Conservation (phyloP, 2,888 invertebrate species). For the Ennomos quercinarius region DNA sequence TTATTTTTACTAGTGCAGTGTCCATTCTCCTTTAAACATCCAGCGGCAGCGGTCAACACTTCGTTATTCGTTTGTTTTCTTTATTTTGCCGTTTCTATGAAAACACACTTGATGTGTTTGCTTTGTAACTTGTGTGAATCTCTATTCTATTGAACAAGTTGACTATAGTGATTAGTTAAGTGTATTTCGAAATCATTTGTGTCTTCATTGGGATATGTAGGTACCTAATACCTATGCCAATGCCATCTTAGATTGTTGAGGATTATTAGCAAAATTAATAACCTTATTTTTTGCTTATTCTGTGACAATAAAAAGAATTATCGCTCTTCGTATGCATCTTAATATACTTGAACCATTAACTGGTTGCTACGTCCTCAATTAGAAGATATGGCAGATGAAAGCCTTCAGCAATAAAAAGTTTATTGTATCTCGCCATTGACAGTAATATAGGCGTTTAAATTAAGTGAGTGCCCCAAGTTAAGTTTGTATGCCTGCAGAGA, state of each 20-base stretch:
- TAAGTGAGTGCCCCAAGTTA: conserved; percentile 17
- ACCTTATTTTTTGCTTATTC: no score
- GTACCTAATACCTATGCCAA: no score
- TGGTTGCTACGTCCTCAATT: no score
- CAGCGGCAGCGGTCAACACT: conserved; percentile 30
- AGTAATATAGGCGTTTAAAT: conserved; percentile 12
- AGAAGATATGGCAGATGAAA: background rate
- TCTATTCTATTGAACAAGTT: background rate
- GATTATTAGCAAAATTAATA: no score
- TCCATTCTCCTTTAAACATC: conserved; percentile 22
- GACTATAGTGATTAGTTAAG: no score
- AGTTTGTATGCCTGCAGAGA: conserved; percentile 11
- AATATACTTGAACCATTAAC: no score
- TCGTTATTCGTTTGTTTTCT: conserved; percentile 50
- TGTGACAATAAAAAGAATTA: no score
- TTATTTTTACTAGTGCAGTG: background rate
- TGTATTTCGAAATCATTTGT: no score
- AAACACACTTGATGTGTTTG: conserved; percentile 49
- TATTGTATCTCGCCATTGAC: conserved; percentile 10
- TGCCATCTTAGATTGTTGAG: no score
- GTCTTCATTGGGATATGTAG: no score
- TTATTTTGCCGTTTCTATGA: conserved; percentile 49
- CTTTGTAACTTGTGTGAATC: conserved; percentile 37
- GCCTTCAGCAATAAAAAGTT: conserved; percentile 6
- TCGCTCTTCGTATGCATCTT: no score